Base-by-base conservation (phyloP, 2,797 vertebrate genomes). In the Pygocentrus nattereri region DNA sequence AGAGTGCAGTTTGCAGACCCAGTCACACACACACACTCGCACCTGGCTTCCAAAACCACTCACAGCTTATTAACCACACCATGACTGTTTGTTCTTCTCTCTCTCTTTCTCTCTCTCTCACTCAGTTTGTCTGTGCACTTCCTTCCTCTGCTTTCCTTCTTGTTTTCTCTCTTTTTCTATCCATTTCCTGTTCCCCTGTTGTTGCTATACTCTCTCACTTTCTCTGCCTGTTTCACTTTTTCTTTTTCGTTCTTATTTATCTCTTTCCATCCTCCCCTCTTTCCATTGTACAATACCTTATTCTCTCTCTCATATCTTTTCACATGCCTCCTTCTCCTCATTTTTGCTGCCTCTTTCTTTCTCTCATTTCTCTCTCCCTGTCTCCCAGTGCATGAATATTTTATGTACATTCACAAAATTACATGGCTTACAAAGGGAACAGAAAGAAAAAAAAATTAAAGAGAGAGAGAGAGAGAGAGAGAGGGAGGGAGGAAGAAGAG, bases 271-370 rank as follows among this genome's bases (percentile, higher is more conserved):
- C 41, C 41, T 10, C 8, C 30, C 67, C 6, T 64, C 15, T 19
- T 7, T 30, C 59, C 30, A 18, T 30, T 10, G 12, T 27, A 15
- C 1, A 30, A 2, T 62, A 11, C 30, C 18, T 61, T 27, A 61
- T 21, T 76, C 59, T 27, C 73, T 25, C 54, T 56, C 19, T 21
- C 21, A n/a, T 47, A 7, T 25, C n/a, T 47, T 18, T 49, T 65
- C 79, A 61, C 82, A 81, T 59, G 77, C 38, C 68, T 64, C 83
- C 12, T 44, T 44, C 41, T 44, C 41, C 8, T 82, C 52, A 80
- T 31, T 19, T 15, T 65, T n/a, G 56, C 56, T 84, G 16, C 78
- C 82, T 25, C 8, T 41, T 41, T 41, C 8, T 41, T 41, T 41
- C 19, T 67, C n/a, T 41, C 31, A 11, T n/a, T 4, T 67, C 19